These are phyloP conservation scores for Eristalis tenax DNA, from an alignment of 2,888 invertebrate species.

Conservation along the genomic window DNA sequence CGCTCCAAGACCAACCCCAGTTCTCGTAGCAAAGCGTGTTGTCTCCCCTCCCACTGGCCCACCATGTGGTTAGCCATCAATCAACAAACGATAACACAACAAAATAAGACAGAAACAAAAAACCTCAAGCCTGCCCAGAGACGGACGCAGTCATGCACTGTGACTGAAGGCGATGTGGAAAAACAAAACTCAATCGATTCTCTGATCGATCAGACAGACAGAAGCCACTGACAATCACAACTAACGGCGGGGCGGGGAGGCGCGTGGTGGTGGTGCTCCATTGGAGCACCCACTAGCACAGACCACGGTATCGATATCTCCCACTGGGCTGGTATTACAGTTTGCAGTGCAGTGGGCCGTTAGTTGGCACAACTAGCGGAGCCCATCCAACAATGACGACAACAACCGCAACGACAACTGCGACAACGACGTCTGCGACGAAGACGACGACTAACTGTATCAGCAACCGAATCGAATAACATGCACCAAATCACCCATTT, in stretches of 20 bases:
- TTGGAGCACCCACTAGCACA: conserved; percentile 28
- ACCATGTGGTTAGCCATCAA: background rate
- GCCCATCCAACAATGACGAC: conserved; percentile 37
- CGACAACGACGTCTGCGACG: background rate
- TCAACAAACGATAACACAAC: background rate
- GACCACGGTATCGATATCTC: conserved; percentile 48
- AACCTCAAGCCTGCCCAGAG: background rate
- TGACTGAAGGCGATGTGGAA: background rate
- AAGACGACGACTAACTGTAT: conserved; percentile 67
- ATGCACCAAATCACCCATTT: conserved; percentile 71
- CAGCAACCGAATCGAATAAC: conserved; percentile 69
- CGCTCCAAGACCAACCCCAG: background rate
- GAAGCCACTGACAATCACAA: conserved; percentile 13
- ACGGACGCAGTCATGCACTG: background rate
- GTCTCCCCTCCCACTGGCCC: background rate
- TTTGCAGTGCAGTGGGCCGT: conserved; percentile 41
- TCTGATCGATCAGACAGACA: conserved; percentile 25
- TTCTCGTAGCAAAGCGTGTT: background rate
- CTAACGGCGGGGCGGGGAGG: background rate
- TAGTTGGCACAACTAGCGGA: conserved; percentile 43
- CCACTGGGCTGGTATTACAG: conserved; percentile 35
- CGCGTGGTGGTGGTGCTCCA: background rate
- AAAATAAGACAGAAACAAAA: background rate
- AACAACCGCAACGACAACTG: background rate
- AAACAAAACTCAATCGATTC: conserved; percentile 5